phyloP scores from a whole-genome alignment of 2,113 vertebrate species.

The Syngnathus scovelli region DNA sequence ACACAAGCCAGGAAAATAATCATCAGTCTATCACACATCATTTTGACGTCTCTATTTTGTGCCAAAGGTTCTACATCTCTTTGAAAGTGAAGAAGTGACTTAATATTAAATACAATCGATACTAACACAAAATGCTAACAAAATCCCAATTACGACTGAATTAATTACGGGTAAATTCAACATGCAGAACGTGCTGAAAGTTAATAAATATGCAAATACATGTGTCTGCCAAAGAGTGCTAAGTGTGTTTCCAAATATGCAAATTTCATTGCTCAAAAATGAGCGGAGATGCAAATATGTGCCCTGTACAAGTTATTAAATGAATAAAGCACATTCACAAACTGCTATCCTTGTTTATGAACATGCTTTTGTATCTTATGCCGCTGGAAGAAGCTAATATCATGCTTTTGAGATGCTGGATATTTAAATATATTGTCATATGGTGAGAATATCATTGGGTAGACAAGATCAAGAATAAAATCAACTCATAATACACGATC shows the following conservation, averaged over 20 bases:
- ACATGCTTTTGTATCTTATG: background rate
- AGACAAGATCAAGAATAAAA: too few relatives aligned
- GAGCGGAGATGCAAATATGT: background rate
- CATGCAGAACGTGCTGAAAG: background rate
- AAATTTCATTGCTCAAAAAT: background rate
- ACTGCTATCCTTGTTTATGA: background rate
- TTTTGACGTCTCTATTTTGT: background rate
- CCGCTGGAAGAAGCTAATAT: background rate
- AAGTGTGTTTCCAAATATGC: slow-evolving; percentile 2
- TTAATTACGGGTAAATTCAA: background rate
- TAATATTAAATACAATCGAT: background rate
- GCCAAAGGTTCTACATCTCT: background rate
- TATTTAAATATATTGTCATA: background rate
- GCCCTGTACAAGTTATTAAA: background rate
- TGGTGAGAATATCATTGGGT: background rate
- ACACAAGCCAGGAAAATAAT: background rate
- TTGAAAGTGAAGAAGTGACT: background rate
- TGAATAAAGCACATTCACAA: background rate
- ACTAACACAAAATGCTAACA: background rate
- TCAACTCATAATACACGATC: too few relatives aligned
- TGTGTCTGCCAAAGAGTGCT: background rate
- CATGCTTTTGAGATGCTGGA: background rate
- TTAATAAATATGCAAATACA: background rate
- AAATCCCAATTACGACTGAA: background rate
- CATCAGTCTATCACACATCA: background rate